Evolutionary conservation across 1,140 invertebrate genomes (phyloP), one percentile per base, ranked within the genome.

Genomic region (Venturia canescens): DNA sequence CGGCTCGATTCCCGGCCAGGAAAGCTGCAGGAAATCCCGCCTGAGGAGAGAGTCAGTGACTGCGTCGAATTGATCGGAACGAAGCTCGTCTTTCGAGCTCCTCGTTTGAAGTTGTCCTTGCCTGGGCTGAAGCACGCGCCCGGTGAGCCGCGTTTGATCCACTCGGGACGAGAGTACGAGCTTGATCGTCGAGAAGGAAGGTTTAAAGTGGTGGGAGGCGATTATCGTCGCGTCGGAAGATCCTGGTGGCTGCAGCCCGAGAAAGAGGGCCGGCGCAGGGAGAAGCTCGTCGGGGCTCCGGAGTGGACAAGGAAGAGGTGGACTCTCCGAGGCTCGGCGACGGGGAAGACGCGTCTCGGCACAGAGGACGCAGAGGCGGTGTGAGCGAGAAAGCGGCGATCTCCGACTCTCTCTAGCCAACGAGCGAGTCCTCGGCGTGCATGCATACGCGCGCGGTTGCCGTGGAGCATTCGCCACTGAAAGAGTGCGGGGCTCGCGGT

Each of bases 321-420:
- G 60, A 63, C 60, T 63, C 60, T 23, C 21, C 23, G 60, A 26
- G 60, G 7, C 16, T 53, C 7, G 50, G 9, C 23, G 21, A 63
- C 23, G 60, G 60, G 60, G 21, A 63, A 63, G 27, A 26, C 23
- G 11, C 6, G 21, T 63, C 0, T 23, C 3, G 9, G 23, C 4
- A 74, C 26, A 74, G 71, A 63, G 29, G 72, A 76, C 15, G 72
- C 72, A 53, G 53, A 76, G 72, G 72, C 72, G 72, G 72, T 53
- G 72, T 60, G 72, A 76, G 72, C 34, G 72, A 60, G 53, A 76
- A 26, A 53, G 72, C 1, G 50, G 29, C 3, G 23, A 4, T 63
- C 60, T 26, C 60, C 23, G n/a, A n/a, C 21, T 26, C 60, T 63
- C 7, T 63, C 50, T 53, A 53, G 5, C 38, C 38, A 57, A 23